Evolutionary conservation across 2,797 vertebrate species (phyloP), one percentile per base, ranked within the genome.

Genomic region (Acanthurus tractus): DNA sequence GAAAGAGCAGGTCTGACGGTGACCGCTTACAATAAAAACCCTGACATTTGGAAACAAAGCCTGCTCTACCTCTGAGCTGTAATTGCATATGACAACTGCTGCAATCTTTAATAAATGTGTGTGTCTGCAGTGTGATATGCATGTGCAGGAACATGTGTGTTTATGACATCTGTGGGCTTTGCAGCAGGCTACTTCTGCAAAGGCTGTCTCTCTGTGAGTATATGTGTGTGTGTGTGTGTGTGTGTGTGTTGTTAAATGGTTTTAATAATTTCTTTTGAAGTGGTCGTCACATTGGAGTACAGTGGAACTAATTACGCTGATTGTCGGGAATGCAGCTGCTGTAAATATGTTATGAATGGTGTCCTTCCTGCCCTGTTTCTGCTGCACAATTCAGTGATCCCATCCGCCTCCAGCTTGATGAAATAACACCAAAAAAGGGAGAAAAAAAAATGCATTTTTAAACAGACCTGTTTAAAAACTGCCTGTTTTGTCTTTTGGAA

Each of bases 11-110:
- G 85, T 86, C 87, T 88, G 85, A 90, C 74, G 77, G 79, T 89
- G 89, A 89, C 90, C 82, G 83, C 90, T 91, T 85, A 88, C 89
- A 90, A 90, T 92, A 79, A 87, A 93, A 90, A 76, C 81, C 72
- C 85, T 93, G 91, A 92, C 93, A 92, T 94, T 93, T 93, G 83
- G 87, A 93, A 92, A 90, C 86, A 88, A 90, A 92, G 86, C 77
- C 76, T 23, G 55, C 77, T 79, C 76, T 81, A 72, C 85, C 84
- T 88, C 82, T 83, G 77, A 87, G 88, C 84, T 84, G 84, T 93
- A 89, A 93, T 91, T 90, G 86, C 71, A 7, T 54, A 64, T 20
- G 85, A 89, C 89, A 90, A 85, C 88, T 84, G 84, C 61, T 0
- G 62, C 84, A 79, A 66, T 88, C 71, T 82, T 70, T 85, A 77